Percentiles rank a stretch among this genome's conserved stretches.
Conservation (phyloP, 37 sponge, comb jelly and placozoan genomes). For the Ianthella basta region DNA sequence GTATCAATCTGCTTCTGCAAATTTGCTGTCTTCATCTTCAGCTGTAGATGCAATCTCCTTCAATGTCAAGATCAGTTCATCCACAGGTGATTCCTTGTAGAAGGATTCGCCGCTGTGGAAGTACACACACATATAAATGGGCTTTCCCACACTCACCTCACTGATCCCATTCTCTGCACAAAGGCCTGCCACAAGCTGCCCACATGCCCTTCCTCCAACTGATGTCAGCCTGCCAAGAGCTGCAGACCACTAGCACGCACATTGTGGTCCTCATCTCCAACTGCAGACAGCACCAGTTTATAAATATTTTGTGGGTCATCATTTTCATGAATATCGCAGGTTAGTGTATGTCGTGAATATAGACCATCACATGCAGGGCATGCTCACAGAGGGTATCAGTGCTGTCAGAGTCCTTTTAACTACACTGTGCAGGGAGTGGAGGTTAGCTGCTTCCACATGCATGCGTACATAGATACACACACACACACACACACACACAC, state of each 20-base stretch:
- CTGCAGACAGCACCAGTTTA: not conserved
- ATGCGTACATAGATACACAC: no score
- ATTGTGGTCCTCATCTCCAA: slow-evolving; percentile 9
- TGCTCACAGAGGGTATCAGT: no score
- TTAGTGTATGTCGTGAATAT: no score
- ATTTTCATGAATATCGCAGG: no score
- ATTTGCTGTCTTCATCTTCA: slow-evolving; percentile 19
- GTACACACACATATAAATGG: not conserved
- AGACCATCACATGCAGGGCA: no score
- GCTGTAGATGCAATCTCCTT: slow-evolving; percentile 1
- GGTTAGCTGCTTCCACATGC: no score
- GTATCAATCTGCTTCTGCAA: slow-evolving; percentile 30
- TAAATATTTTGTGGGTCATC: no score
- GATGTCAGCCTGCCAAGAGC: not conserved
- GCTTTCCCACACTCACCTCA: not conserved
- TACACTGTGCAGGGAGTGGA: no score
- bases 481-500: no score
- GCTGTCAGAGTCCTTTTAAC: no score
- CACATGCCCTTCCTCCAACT: not conserved
- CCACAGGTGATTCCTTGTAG: not conserved
- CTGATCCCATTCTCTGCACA: not conserved
- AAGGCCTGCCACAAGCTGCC: not conserved
- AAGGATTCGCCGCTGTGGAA: no score
- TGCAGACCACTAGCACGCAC: not conserved
- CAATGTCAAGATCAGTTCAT: not conserved